A percentile compares a stretch with the other conserved stretches of the same genome.
Evolutionary conservation across 2,888 invertebrate genomes (phyloP).

Genomic region (Willowsia nigromaculata): DNA sequence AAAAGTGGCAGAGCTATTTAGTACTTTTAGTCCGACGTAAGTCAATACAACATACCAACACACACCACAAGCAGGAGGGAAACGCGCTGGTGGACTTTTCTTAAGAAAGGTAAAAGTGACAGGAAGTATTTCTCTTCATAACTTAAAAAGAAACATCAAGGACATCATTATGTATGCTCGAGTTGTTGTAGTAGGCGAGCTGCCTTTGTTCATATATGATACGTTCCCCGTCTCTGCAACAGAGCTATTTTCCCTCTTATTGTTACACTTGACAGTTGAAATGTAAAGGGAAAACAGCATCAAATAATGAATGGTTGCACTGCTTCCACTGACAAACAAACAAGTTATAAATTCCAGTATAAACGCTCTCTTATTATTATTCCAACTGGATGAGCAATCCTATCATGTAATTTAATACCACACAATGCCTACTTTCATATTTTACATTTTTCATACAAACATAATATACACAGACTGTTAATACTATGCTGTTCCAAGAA

Average conservation of each 20-base stretch:
- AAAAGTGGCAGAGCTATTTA: constrained; percentile 15
- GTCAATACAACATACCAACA: neutral
- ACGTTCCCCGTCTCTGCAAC: neutral
- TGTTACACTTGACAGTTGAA: constrained; percentile 34
- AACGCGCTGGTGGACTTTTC: neutral
- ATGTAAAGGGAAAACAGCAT: neutral
- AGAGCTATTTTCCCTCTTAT: constrained; percentile 4
- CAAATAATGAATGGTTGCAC: constrained; percentile 15
- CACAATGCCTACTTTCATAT: neutral
- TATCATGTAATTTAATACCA: constrained; percentile 31
- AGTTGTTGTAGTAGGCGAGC: neutral
- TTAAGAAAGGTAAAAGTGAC: constrained; percentile 44
- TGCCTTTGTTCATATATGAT: neutral
- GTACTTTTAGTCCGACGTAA: neutral
- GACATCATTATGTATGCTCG: constrained; percentile 38
- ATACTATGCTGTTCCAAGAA: neutral
- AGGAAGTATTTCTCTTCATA: constrained; percentile 42
- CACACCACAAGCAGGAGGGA: neutral
- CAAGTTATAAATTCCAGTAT: neutral
- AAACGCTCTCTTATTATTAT: neutral
- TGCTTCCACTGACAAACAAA: constrained; percentile 16
- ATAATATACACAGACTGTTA: neutral
- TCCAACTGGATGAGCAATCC: constrained; percentile 24
- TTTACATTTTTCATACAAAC: neutral
- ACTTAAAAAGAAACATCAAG: constrained; percentile 35